Conservation (phyloP, 1,140 invertebrate species). For the Drosophila sulfurigaster region DNA sequence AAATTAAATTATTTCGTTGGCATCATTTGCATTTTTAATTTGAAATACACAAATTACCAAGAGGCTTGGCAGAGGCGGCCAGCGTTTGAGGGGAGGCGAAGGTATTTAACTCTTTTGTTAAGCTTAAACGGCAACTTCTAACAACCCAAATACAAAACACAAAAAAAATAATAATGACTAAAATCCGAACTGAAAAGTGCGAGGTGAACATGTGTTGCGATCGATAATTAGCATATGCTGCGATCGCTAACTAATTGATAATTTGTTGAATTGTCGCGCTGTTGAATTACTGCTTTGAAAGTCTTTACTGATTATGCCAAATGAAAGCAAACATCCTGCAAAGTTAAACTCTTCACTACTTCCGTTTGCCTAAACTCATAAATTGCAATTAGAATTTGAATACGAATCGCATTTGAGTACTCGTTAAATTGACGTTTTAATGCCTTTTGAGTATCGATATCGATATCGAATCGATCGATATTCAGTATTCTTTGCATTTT, state of each 20-base stretch:
- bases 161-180: conserved; percentile 10
- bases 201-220: conserved; percentile 73
- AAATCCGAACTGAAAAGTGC: conserved; percentile 65
- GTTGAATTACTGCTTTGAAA: background rate
- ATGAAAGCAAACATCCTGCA: no score
- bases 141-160: background rate
- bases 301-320: background rate
- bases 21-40: conserved; percentile 82
- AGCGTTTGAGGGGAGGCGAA: background rate
- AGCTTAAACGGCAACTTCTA: conserved; percentile 42
- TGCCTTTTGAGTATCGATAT: background rate
- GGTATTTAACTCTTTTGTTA: conserved; percentile 19
- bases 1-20: conserved; percentile 74
- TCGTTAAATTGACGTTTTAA: conserved; percentile 3
- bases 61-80: background rate
- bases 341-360: no score
- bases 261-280: conserved; percentile 27
- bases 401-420: background rate
- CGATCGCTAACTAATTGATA: conserved; percentile 43
- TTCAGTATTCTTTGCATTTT: background rate
- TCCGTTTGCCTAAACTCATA: conserved; percentile 2
- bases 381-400: conserved; percentile 28
- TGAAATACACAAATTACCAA: conserved; percentile 72
- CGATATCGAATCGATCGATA: background rate
- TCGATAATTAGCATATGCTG: conserved; percentile 42